Evolutionary conservation across 2,888 invertebrate genomes (phyloP).

Genomic region (Tipula vernalis): DNA sequence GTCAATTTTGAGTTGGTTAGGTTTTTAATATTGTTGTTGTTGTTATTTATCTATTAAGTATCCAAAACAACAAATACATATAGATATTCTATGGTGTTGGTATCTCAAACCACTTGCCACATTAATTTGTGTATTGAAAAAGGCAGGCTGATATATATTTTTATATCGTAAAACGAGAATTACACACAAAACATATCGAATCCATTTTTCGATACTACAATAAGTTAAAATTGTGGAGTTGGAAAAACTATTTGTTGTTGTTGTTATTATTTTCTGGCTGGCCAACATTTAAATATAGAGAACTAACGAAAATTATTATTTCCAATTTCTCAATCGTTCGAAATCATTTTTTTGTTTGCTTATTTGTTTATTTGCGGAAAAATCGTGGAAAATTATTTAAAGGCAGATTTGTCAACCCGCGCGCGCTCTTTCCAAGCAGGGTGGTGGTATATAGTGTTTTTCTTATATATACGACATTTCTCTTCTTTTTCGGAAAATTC

Average conservation of each 20-base stretch:
- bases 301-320: background rate
- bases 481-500: background rate
- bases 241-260: background rate
- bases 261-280: background rate
- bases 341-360: background rate
- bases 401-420: background rate
- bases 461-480: background rate
- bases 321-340: background rate
- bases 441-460: background rate
- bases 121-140: background rate
- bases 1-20: background rate
- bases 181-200: background rate
- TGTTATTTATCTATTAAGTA: slow-evolving; percentile 4
- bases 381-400: slow-evolving; percentile 1
- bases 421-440: background rate
- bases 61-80: background rate
- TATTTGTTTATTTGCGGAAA: background rate
- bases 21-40: background rate
- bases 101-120: background rate
- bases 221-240: background rate
- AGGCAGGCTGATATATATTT: background rate
- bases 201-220: background rate
- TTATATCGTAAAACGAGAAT: background rate
- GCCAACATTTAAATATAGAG: background rate
- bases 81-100: background rate